phyloP scores from a whole-genome alignment of 2,888 invertebrate genomes.

The Stomorhina lunata region DNA sequence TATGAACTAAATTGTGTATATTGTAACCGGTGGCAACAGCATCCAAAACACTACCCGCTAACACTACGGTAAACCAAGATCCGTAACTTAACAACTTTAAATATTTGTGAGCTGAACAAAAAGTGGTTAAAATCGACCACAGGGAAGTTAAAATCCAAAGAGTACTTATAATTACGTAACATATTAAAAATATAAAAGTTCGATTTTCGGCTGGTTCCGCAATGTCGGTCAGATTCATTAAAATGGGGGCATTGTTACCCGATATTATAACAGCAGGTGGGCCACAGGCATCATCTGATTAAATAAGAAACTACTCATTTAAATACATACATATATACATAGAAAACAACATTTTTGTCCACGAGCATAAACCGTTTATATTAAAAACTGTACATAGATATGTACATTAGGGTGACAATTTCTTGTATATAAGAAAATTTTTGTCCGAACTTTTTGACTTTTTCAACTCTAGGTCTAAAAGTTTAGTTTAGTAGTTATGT shows the following conservation, averaged over 20 bases:
- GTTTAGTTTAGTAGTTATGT: too few relatives aligned
- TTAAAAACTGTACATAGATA: too few relatives aligned
- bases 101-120: neutral
- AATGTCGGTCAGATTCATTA: neutral
- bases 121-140: neutral
- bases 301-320: too few relatives aligned
- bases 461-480: too few relatives aligned
- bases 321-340: neutral
- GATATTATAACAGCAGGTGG: neutral
- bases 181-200: constrained; percentile 36
- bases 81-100: constrained; percentile 16
- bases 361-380: neutral
- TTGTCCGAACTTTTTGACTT: too few relatives aligned
- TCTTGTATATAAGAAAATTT: too few relatives aligned
- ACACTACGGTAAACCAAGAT: constrained; percentile 8
- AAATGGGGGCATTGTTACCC: neutral
- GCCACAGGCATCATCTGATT: constrained; percentile 10
- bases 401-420: too few relatives aligned
- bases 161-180: constrained; percentile 4
- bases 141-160: constrained; percentile 24
- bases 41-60: constrained; percentile 11
- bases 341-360: neutral
- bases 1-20: constrained; percentile 18
- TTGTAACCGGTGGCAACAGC: constrained; percentile 25
- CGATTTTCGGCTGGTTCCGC: neutral